Conservation (phyloP, 2,113 vertebrate species). For the Mus musculus region GRCm39 chr15:63319001-63319500, state of each 20-base stretch:
- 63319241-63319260: background rate
- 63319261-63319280: background rate
- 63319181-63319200: background rate
- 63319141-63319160: background rate
- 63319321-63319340: background rate
- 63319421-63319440: background rate
- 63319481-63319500: background rate
- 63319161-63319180: background rate
- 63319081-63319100: background rate
- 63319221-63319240: too few species aligned
- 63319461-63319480: background rate
- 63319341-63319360: background rate
- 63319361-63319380: background rate
- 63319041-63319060: background rate
- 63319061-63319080: background rate
- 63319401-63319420: background rate
- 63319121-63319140: background rate
- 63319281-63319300: background rate
- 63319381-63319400: background rate
- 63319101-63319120: background rate
- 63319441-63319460: background rate
- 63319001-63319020: background rate
- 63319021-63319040: background rate
- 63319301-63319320: background rate
- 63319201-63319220: background rate